Evolutionary conservation across 1,140 invertebrate species (phyloP).

Genomic region (Calosoma granatense): DNA sequence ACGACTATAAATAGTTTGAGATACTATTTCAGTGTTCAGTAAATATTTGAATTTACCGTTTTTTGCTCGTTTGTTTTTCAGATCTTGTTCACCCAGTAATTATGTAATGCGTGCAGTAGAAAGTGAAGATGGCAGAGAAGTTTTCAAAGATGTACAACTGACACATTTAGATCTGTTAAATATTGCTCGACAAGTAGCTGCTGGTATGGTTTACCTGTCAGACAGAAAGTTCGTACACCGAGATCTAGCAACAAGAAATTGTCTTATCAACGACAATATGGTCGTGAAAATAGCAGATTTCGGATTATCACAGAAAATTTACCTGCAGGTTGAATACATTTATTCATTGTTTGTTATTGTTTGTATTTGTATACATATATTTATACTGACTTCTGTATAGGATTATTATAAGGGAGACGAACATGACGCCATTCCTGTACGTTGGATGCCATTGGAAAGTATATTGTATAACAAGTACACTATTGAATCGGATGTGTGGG

Average conservation of each 20-base stretch:
- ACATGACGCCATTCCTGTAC: constrained; percentile 84
- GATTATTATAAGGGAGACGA: constrained; percentile 89
- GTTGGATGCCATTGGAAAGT: constrained; percentile 94
- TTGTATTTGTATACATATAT: too few species aligned
- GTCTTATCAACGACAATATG: constrained; percentile 88
- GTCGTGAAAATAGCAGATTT: constrained; percentile 96
- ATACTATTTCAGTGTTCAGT: too few species aligned
- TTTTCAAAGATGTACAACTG: constrained; percentile 40
- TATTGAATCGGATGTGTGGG: constrained; percentile 88
- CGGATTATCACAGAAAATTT: constrained; percentile 87
- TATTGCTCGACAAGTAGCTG: constrained; percentile 74
- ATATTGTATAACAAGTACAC: constrained; percentile 92
- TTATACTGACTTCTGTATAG: constrained; percentile 32
- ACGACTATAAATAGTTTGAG: too few species aligned
- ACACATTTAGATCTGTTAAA: constrained; percentile 69
- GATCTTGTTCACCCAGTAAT: constrained; percentile 53
- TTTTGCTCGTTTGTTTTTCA: constrained; percentile 11
- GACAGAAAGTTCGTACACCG: constrained; percentile 93
- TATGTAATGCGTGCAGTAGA: constrained; percentile 52
- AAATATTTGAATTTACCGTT: background rate
- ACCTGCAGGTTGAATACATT: constrained; percentile 44
- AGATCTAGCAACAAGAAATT: constrained; percentile 92
- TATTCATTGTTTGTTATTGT: too few species aligned
- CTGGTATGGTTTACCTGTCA: constrained; percentile 92
- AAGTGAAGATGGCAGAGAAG: constrained; percentile 26